Conservation (phyloP, 1,140 invertebrate genomes). For the Caenorhabditis briggsae region DNA sequence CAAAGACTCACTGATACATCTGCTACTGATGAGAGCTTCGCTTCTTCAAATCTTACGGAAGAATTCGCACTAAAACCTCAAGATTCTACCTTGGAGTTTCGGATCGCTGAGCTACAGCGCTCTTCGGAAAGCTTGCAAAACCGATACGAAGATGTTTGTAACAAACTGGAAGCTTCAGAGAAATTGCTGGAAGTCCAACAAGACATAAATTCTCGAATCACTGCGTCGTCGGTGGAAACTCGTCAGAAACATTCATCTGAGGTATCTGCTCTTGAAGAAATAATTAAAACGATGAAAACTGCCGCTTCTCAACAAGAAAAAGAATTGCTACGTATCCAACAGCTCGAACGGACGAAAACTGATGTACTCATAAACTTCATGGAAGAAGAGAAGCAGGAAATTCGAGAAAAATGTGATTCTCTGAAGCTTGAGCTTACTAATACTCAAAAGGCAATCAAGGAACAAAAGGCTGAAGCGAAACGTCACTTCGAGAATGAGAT, state of each 20-base stretch:
- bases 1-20: no score
- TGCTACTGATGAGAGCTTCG: no score
- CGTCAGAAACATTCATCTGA: not conserved
- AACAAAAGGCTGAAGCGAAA: not conserved
- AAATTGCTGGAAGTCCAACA: not conserved
- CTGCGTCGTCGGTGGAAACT: not conserved
- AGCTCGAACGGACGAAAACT: not conserved
- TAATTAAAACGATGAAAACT: not conserved
- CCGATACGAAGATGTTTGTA: not conserved
- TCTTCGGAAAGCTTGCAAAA: not conserved
- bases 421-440: not conserved
- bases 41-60: no score
- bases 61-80: no score
- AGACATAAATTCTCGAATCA: not conserved
- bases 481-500: not conserved
- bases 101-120: not conserved
- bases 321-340: not conserved
- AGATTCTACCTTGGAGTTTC: not conserved
- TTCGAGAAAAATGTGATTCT: constrained; percentile 2
- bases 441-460: not conserved
- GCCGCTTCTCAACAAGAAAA: not conserved
- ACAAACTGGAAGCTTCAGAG: not conserved
- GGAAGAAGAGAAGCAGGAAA: not conserved
- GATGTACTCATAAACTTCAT: not conserved
- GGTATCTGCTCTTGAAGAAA: not conserved